A percentile compares a stretch with the other conserved stretches of the same genome.
Conservation (phyloP, 2,888 invertebrate species). For the Hirudinaria manillensis region DNA sequence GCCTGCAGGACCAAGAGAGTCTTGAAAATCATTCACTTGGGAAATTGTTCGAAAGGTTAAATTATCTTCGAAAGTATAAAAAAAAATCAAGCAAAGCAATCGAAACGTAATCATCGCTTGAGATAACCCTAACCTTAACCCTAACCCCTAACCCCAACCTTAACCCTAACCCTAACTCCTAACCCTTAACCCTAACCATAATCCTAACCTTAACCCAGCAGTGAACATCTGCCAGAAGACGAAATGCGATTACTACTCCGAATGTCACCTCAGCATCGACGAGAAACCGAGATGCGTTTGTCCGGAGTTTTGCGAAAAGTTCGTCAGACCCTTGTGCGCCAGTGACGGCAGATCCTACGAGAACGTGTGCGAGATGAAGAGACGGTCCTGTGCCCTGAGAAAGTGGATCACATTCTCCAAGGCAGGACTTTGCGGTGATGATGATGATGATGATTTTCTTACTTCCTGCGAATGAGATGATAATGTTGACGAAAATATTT, state of each 20-base stretch:
- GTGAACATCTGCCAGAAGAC: conserved; percentile 56
- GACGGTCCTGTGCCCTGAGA: conserved; percentile 70
- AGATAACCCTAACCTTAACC: not conserved
- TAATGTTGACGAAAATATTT: too few relatives aligned
- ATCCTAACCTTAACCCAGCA: too few relatives aligned
- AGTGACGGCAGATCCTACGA: conserved; percentile 78
- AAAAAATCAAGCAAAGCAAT: not conserved
- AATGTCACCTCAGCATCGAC: conserved; percentile 72
- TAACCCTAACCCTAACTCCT: too few relatives aligned
- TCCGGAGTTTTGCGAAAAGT: conserved; percentile 70
- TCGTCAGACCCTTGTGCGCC: conserved; percentile 76
- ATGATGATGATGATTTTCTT: too few relatives aligned
- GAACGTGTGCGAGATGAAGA: conserved; percentile 70
- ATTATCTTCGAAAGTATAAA: not conserved
- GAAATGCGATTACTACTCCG: conserved; percentile 71
- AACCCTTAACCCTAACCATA: too few relatives aligned
- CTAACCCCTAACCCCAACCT: too few relatives aligned
- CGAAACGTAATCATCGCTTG: not conserved
- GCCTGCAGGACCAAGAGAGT: conserved; percentile 71
- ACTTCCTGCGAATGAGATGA: too few relatives aligned
- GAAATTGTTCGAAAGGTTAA: conserved; percentile 69
- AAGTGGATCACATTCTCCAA: conserved; percentile 65
- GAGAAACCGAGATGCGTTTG: conserved; percentile 80
- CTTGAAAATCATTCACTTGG: conserved; percentile 69
- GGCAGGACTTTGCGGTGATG: conserved; percentile 25